These are phyloP conservation scores for Turritopsis rubra DNA, from an alignment of 30 jellyfish, hydroid and myxozoan species.

Conservation along the genomic window DNA sequence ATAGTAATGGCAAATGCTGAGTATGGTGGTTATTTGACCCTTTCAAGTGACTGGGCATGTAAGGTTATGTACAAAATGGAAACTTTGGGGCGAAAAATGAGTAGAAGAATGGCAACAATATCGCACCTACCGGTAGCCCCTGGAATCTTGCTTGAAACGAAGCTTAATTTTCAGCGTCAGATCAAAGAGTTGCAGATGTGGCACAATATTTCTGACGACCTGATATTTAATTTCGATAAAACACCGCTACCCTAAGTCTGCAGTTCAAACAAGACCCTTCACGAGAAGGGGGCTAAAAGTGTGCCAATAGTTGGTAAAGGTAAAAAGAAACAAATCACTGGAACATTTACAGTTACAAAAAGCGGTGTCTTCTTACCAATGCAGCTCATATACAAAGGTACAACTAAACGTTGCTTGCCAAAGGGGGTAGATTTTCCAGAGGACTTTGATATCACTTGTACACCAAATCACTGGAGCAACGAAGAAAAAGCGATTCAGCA, in stretches of 20 bases:
- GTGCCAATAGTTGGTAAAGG: slow-evolving; percentile 33
- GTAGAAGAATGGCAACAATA: not conserved
- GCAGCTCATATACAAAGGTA: slow-evolving; percentile 31
- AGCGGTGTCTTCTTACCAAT: slow-evolving; percentile 39
- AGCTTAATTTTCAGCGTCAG: slow-evolving; percentile 32
- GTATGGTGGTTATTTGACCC: not conserved
- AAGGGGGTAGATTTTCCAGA: slow-evolving; percentile 26
- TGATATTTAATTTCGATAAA: slow-evolving; percentile 26
- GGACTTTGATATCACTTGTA: slow-evolving; percentile 20
- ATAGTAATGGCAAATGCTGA: not conserved
- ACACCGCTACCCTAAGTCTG: slow-evolving; percentile 27
- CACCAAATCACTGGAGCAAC: slow-evolving; percentile 43
- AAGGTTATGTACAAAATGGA: slow-evolving; percentile 29
- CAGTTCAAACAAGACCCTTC: slow-evolving; percentile 8
- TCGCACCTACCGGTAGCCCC: not conserved
- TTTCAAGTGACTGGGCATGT: not conserved
- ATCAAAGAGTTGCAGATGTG: slow-evolving; percentile 7
- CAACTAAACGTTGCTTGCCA: slow-evolving; percentile 30
- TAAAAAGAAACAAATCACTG: slow-evolving; percentile 10
- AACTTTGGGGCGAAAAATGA: not conserved
- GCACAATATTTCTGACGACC: slow-evolving; percentile 39
- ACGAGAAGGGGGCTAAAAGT: slow-evolving; percentile 23
- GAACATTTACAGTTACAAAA: slow-evolving; percentile 18
- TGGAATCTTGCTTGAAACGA: slow-evolving; percentile 2
- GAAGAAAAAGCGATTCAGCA: slow-evolving; percentile 28